Conservation (phyloP, 1,140 invertebrate genomes). For the Plutomurus gul region DNA sequence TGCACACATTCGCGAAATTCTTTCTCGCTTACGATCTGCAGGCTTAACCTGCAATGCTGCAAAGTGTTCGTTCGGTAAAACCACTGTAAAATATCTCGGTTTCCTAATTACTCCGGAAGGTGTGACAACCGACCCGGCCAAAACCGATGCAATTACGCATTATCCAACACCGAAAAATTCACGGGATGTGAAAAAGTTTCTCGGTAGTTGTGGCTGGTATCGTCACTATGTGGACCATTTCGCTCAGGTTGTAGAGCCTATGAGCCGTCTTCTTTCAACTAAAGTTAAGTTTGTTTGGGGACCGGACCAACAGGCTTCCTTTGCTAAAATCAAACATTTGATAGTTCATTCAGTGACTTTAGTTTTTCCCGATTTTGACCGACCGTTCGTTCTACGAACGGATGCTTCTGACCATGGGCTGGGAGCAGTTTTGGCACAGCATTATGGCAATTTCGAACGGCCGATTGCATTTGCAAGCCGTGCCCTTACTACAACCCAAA, state of each 20-base stretch:
- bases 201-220: conserved; percentile 55
- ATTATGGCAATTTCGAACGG: conserved; percentile 2
- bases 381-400: conserved; percentile 14
- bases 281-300: conserved; percentile 28
- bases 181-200: conserved; percentile 53
- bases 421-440: conserved; percentile 43
- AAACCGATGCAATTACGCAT: conserved; percentile 54
- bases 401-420: conserved; percentile 40
- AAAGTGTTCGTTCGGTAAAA: conserved; percentile 59
- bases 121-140: conserved; percentile 56
- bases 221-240: conserved; percentile 51
- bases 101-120: conserved; percentile 55
- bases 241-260: conserved; percentile 40
- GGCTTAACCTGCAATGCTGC: conserved; percentile 59
- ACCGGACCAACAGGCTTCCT: conserved; percentile 37
- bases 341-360: conserved; percentile 25
- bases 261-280: conserved; percentile 46
- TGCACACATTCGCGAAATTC: conserved; percentile 55
- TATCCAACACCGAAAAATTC: conserved; percentile 33
- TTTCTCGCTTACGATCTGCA: conserved; percentile 56
- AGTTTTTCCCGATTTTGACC: conserved; percentile 25
- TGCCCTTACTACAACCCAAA: conserved; percentile 30
- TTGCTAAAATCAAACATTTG: conserved; percentile 38
- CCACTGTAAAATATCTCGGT: conserved; percentile 57
- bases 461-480: conserved; percentile 36